Conservation (phyloP, 37 sponge, comb jelly and placozoan species). For the Haliclona indistincta region DNA sequence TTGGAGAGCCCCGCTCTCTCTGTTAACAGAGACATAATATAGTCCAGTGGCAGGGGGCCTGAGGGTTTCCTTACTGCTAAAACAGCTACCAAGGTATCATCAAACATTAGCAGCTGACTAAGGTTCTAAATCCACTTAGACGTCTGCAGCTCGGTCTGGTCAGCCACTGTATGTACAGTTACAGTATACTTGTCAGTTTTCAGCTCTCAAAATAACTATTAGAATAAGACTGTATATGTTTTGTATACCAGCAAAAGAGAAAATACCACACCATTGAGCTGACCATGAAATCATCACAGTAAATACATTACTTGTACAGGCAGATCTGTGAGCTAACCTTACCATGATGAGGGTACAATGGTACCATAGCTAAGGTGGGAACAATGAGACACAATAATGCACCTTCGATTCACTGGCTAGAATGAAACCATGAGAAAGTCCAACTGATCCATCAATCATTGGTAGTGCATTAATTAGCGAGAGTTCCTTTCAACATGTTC, state of each 20-base stretch:
- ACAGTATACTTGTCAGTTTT: conserved; percentile 54
- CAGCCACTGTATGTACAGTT: conserved; percentile 47
- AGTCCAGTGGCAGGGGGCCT: too few species aligned
- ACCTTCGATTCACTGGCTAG: conserved; percentile 71
- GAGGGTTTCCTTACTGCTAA: conserved; percentile 49
- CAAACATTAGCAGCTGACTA: too few species aligned
- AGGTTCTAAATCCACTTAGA: too few species aligned
- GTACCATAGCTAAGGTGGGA: conserved; percentile 73
- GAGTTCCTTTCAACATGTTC: conserved; percentile 97
- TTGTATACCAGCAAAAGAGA: conserved; percentile 93
- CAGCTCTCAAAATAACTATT: too few species aligned
- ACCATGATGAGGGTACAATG: conserved; percentile 92
- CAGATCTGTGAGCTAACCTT: conserved; percentile 49
- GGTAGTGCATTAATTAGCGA: conserved; percentile 95
- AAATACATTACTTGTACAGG: not conserved
- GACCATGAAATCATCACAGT: conserved; percentile 56
- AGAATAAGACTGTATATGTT: conserved; percentile 90
- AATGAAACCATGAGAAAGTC: conserved; percentile 98
- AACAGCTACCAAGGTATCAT: conserved; percentile 81
- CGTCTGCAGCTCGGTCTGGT: conserved; percentile 64
- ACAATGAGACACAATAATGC: not conserved
- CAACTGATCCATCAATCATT: conserved; percentile 99
- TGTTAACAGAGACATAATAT: too few species aligned
- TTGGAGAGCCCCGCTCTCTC: conserved; percentile 82
- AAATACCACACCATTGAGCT: conserved; percentile 97